phyloP scores from a whole-genome alignment of 1,140 invertebrate species.

The Drosophila equinoxialis region DNA sequence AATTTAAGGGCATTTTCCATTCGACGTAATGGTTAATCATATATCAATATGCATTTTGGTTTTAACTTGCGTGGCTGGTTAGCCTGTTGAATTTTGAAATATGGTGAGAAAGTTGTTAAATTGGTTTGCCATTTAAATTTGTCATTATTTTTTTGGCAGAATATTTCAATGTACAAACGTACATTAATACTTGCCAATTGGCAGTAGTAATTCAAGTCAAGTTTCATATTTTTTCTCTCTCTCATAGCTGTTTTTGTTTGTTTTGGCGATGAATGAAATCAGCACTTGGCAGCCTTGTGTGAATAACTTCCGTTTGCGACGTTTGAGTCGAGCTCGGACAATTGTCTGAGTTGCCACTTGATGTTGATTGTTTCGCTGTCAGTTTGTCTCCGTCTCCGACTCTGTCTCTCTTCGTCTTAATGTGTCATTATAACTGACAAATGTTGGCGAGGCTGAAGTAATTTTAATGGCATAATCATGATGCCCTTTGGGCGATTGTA shows the following conservation, averaged over 20 bases:
- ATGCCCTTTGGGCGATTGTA: slow-evolving; percentile 48
- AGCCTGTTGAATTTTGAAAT: slow-evolving; percentile 52
- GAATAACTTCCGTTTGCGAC: slow-evolving; percentile 60
- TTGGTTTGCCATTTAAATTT: slow-evolving; percentile 24
- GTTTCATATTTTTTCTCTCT: slow-evolving; percentile 14
- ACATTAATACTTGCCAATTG: slow-evolving; percentile 33
- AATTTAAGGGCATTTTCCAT: neutral
- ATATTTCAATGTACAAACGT: neutral
- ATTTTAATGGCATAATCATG: slow-evolving; percentile 56
- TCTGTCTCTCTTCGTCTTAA: slow-evolving; percentile 37
- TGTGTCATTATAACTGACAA: slow-evolving; percentile 68
- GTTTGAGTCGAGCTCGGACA: slow-evolving; percentile 28
- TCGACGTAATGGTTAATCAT: neutral
- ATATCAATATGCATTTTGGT: neutral
- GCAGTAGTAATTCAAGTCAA: slow-evolving; percentile 61
- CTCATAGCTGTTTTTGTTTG: neutral
- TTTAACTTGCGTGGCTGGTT: slow-evolving; percentile 26
- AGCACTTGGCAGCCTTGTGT: slow-evolving; percentile 53
- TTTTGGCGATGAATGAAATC: slow-evolving; percentile 63
- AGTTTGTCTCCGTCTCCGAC: slow-evolving; percentile 18
- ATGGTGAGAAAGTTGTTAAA: slow-evolving; percentile 45
- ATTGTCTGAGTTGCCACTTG: slow-evolving; percentile 49
- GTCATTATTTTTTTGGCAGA: slow-evolving; percentile 31
- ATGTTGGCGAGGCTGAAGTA: slow-evolving; percentile 41
- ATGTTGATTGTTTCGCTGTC: slow-evolving; percentile 53